phyloP scores from a whole-genome alignment of 1,140 invertebrate species.

The Grapholita molesta region DNA sequence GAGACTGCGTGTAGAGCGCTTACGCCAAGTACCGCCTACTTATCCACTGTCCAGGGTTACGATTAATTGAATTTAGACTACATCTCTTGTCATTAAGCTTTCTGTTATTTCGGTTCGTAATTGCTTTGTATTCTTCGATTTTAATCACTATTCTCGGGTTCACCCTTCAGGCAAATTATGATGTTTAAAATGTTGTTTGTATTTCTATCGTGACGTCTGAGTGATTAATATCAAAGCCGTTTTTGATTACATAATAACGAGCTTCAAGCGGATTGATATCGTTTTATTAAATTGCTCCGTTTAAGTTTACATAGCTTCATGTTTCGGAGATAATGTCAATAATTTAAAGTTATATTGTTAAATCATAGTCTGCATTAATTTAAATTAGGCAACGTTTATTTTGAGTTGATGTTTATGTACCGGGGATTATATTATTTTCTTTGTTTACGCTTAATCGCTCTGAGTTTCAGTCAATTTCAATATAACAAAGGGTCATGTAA shows the following conservation, averaged over 20 bases:
- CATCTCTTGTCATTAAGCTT: constrained; percentile 32
- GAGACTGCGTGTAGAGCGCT: constrained; percentile 8
- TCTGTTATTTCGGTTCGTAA: constrained; percentile 29
- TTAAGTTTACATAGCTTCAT: constrained; percentile 18
- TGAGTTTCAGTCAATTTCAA: constrained; percentile 59
- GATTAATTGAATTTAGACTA: constrained; percentile 38
- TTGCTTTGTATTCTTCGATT: constrained; percentile 39
- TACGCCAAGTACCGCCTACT: not conserved
- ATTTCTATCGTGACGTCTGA: constrained; percentile 44
- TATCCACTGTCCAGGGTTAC: constrained; percentile 19
- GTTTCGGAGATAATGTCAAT: not conserved
- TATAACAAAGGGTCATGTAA: constrained; percentile 65
- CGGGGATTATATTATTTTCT: constrained; percentile 12
- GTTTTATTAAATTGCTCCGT: constrained; percentile 27
- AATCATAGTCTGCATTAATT: not conserved
- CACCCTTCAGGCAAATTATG: constrained; percentile 47
- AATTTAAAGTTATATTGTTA: constrained; percentile 9
- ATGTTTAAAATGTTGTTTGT: constrained; percentile 53
- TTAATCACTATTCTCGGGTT: constrained; percentile 38
- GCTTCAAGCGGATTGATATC: constrained; percentile 26
- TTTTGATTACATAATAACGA: constrained; percentile 56
- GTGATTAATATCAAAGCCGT: constrained; percentile 49
- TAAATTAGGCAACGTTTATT: not conserved
- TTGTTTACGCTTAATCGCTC: constrained; percentile 25
- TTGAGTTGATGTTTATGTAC: not conserved